Percentiles rank a stretch among this genome's conserved stretches.
These are phyloP conservation scores for human (Homo sapiens) DNA, from an alignment of 2,113 vertebrate species.

Conservation along the genomic window DNA sequence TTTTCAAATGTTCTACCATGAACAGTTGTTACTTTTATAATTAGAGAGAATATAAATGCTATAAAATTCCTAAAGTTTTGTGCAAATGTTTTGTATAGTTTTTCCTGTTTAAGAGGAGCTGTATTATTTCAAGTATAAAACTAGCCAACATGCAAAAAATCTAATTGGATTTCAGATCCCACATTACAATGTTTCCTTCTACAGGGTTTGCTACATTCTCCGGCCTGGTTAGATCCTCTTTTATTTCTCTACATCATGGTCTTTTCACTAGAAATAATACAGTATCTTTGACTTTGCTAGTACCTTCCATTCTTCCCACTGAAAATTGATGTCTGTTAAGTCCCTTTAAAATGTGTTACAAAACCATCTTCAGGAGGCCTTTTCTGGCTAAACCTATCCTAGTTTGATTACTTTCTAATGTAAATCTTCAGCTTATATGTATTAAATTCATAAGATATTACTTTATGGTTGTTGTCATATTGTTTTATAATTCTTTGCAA, in stretches of 20 bases:
- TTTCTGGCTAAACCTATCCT: conserved; percentile 1
- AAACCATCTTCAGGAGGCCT: background rate
- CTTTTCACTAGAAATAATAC: background rate
- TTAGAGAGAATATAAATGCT: background rate
- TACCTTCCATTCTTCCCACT: background rate
- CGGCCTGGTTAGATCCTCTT: background rate
- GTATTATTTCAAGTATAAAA: background rate
- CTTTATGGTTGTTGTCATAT: background rate
- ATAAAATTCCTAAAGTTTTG: background rate
- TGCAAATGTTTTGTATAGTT: background rate
- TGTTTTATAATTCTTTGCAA: conserved; percentile 32
- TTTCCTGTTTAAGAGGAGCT: background rate
- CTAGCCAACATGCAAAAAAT: background rate
- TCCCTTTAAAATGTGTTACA: background rate
- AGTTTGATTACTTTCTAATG: background rate
- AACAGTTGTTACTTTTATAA: conserved; percentile 33
- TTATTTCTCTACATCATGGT: background rate
- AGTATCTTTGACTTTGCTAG: background rate
- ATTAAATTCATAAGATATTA: background rate
- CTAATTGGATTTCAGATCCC: background rate
- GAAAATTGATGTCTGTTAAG: background rate
- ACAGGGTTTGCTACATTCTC: background rate
- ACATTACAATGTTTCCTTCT: background rate
- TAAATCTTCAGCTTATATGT: background rate
- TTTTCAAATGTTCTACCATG: conserved; percentile 18